Percentiles rank a stretch among this genome's conserved stretches.
Evolutionary conservation across 2,888 invertebrate genomes (phyloP).

Genomic region (Strigamia maritima): DNA sequence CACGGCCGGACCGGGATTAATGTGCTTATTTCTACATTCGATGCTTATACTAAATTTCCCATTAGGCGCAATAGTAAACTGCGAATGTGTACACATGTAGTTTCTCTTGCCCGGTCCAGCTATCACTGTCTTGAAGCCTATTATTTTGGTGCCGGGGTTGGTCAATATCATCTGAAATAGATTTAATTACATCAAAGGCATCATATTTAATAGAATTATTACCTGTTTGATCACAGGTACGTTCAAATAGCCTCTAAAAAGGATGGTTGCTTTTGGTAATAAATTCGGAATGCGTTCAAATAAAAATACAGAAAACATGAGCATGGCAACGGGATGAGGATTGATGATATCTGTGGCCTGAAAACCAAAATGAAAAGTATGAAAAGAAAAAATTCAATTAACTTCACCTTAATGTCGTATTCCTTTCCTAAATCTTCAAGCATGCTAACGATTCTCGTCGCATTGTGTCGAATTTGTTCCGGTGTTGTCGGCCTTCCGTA

Average conservation of each 20-base stretch:
- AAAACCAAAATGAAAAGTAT: background rate
- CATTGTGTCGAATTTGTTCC: background rate
- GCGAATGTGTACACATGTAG: background rate
- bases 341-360: slow-evolving; percentile 17
- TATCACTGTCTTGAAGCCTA: background rate
- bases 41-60: slow-evolving; percentile 18
- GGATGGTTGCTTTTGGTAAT: background rate
- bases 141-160: background rate
- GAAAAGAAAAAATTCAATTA: background rate
- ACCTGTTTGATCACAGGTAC: slow-evolving; percentile 9
- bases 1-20: background rate
- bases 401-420: background rate
- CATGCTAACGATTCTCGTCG: background rate
- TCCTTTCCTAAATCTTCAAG: background rate
- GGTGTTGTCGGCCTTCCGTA: background rate
- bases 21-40: background rate
- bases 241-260: background rate
- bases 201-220: background rate
- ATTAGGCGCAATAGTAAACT: slow-evolving; percentile 17
- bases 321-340: slow-evolving; percentile 29
- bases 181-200: background rate
- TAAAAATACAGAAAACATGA: slow-evolving; percentile 25
- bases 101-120: slow-evolving; percentile 2
- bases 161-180: background rate
- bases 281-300: slow-evolving; percentile 24